These are phyloP conservation scores for Cassiopea andromeda DNA, from an alignment of 30 jellyfish, hydroid and myxozoan genomes.

Conservation along the genomic window DNA sequence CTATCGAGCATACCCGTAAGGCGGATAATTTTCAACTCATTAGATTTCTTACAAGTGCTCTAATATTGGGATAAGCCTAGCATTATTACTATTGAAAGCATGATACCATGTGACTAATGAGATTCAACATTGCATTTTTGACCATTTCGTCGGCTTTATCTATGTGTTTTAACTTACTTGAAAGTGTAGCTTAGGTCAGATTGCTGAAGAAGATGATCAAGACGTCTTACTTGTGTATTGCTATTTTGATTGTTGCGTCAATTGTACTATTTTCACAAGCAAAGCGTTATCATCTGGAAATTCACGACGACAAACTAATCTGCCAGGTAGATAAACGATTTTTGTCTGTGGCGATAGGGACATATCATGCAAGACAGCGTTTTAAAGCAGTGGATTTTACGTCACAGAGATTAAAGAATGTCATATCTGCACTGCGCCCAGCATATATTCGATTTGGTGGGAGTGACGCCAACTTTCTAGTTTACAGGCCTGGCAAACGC, in stretches of 20 bases:
- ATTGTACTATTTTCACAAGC: not conserved
- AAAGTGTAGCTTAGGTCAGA: not conserved
- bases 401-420: constrained; percentile 66
- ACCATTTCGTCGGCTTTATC: too few relatives aligned
- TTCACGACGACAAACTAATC: constrained; percentile 29
- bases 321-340: constrained; percentile 73
- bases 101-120: too few relatives aligned
- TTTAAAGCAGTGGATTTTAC: constrained; percentile 63
- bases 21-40: not conserved
- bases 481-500: constrained; percentile 56
- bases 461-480: constrained; percentile 76
- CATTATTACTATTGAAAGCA: not conserved
- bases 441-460: constrained; percentile 88
- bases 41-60: not conserved
- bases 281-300: constrained; percentile 13
- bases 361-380: constrained; percentile 64
- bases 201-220: not conserved
- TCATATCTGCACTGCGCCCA: constrained; percentile 77
- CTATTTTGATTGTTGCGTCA: constrained; percentile 2
- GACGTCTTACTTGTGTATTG: not conserved
- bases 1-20: not conserved
- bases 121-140: too few relatives aligned
- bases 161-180: not conserved
- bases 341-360: constrained; percentile 76
- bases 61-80: not conserved